Conservation (phyloP, 2,888 invertebrate genomes). For the Neoscelio sp. region DNA sequence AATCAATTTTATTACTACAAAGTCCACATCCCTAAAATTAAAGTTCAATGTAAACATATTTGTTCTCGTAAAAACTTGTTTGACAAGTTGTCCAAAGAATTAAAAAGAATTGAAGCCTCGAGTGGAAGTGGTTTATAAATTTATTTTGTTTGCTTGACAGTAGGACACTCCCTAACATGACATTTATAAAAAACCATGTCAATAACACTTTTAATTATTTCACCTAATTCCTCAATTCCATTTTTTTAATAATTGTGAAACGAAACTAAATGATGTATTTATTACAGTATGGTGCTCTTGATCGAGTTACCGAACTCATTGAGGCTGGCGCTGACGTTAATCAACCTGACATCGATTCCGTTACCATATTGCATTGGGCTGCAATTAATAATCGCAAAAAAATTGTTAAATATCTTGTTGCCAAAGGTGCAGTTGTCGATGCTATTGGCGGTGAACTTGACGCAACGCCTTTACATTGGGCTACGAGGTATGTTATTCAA, state of each 20-base stretch:
- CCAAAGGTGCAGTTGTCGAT: conserved; percentile 95
- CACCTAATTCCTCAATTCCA: no score
- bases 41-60: no score
- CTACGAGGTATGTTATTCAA: conserved; percentile 87
- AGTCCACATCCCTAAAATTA: no score
- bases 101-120: no score
- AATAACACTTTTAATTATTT: conserved; percentile 3
- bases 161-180: no score
- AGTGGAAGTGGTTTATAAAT: no score
- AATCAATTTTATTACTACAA: background rate
- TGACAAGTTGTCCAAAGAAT: no score
- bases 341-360: conserved; percentile 96
- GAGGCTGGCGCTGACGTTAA: conserved; percentile 98
- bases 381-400: conserved; percentile 98
- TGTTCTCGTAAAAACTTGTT: no score
- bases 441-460: conserved; percentile 97
- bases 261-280: no score
- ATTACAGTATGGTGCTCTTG: conserved; percentile 92
- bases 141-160: no score
- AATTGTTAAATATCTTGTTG: conserved; percentile 94
- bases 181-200: no score
- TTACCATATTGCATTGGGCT: conserved; percentile 99
- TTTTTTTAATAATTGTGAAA: no score
- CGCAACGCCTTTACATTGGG: conserved; percentile 99
- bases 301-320: conserved; percentile 92